A percentile compares a stretch with the other conserved stretches of the same genome.
These are phyloP conservation scores for Sphenodon punctatus DNA, from an alignment of 2,797 vertebrate genomes.

Conservation along the genomic window DNA sequence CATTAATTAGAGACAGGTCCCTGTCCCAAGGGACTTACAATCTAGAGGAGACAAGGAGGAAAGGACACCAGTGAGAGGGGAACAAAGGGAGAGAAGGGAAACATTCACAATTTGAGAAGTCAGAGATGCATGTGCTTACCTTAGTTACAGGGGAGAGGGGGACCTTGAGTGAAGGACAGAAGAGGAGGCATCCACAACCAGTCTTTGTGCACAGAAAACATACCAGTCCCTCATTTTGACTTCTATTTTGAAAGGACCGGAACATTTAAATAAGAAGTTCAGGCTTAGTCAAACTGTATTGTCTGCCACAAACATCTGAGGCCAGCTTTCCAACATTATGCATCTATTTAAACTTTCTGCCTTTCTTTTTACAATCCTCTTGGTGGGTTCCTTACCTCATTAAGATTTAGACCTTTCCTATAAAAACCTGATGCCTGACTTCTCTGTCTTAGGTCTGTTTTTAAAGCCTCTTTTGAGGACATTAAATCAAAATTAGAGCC, in stretches of 20 bases:
- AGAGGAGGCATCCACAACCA: too few relatives aligned
- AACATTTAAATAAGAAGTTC: conserved; percentile 28
- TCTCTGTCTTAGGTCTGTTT: not conserved
- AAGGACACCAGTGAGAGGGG: too few relatives aligned
- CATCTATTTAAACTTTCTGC: conserved; percentile 39
- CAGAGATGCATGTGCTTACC: too few relatives aligned
- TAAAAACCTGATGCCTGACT: conserved; percentile 46
- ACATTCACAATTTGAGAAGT: too few relatives aligned
- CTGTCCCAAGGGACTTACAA: too few relatives aligned
- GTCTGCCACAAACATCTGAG: conserved; percentile 34
- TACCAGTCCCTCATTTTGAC: not conserved
- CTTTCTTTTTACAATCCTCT: conserved; percentile 58
- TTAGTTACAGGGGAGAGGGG: too few relatives aligned
- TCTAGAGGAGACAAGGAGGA: too few relatives aligned
- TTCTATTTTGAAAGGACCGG: conserved; percentile 31
- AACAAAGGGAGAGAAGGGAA: too few relatives aligned
- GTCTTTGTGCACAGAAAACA: too few relatives aligned
- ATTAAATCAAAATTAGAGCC: conserved; percentile 50
- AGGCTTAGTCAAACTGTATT: not conserved
- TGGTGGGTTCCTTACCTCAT: conserved; percentile 44
- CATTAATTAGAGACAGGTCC: too few relatives aligned
- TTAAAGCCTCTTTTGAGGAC: conserved; percentile 40
- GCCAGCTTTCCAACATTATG: not conserved
- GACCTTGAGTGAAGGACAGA: too few relatives aligned
- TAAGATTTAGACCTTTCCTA: conserved; percentile 50